Evolutionary conservation across 1,140 invertebrate species (phyloP).

Genomic region (Drosophila ficusphila): DNA sequence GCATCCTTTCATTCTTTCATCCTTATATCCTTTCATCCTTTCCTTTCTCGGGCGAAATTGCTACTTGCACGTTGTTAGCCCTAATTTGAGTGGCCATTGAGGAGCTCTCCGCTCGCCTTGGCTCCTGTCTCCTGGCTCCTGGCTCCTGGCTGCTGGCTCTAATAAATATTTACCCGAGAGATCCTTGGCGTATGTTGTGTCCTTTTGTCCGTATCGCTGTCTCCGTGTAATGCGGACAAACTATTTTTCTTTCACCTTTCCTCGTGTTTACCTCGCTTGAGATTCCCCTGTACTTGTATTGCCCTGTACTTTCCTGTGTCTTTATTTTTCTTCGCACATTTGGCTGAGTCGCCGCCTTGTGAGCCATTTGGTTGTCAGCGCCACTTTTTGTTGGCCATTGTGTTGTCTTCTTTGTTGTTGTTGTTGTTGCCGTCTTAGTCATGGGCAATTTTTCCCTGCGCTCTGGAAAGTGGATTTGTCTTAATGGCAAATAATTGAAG

Average conservation of each 20-base stretch:
- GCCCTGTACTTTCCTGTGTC: neutral
- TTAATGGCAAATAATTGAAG: slow-evolving; percentile 71
- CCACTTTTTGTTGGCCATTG: slow-evolving; percentile 17
- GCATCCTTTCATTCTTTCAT: slow-evolving; percentile 64
- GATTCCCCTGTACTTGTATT: neutral
- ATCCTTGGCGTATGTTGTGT: slow-evolving; percentile 42
- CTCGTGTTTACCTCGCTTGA: too few relatives aligned
- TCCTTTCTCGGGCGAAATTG: slow-evolving; percentile 49
- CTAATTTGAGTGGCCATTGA: slow-evolving; percentile 81
- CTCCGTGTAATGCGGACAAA: slow-evolving; percentile 54
- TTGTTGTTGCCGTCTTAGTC: slow-evolving; percentile 12
- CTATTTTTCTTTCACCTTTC: slow-evolving; percentile 31
- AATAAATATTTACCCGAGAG: slow-evolving; percentile 74
- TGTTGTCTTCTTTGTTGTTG: slow-evolving; percentile 6
- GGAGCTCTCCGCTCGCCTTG: slow-evolving; percentile 26
- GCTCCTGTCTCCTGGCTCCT: too few relatives aligned
- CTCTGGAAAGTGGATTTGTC: slow-evolving; percentile 21
- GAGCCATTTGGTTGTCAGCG: slow-evolving; percentile 36
- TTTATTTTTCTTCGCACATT: slow-evolving; percentile 55
- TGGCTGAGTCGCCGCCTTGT: slow-evolving; percentile 26
- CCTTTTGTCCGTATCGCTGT: slow-evolving; percentile 49
- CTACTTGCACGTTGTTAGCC: slow-evolving; percentile 79
- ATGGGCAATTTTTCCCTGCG: slow-evolving; percentile 7
- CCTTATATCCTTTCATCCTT: slow-evolving; percentile 3
- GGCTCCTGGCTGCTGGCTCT: slow-evolving; percentile 44